Base-by-base conservation (phyloP, 2,888 invertebrate genomes). In the Eristalis tenax region DNA sequence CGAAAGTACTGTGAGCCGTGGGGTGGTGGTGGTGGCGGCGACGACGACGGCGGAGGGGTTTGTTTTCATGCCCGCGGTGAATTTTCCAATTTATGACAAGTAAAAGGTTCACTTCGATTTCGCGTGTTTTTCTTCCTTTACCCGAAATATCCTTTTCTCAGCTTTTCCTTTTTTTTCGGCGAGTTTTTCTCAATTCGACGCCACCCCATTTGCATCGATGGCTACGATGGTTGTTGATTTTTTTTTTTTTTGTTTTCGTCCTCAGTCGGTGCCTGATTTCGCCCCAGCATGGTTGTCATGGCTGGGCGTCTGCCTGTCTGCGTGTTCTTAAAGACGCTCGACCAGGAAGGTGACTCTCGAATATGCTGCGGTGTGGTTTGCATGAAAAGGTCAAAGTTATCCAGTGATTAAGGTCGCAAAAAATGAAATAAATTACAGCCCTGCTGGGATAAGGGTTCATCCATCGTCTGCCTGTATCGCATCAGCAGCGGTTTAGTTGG, bases 11-110 rank as follows among this genome's bases (percentile, higher is more conserved):
- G 32, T 35, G 40, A 13, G 13, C 26, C 56, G 38, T 15, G 8
- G 22, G n/a, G 23, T 23, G 32, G 10, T 4, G 43, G 43, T 4
- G 43, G n/a, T n/a, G 4, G 43, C 2, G n/a, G 43, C 13, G 43
- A 5, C 18, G n/a, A 18, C 43, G 69, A 5, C 18, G n/a, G 43
- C 43, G 69, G 35, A 78, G 40, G 59, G 75, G 70, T 74, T 81
- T 82, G 76, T 82, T 77, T 86, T 82, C 69, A 70, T 79, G 86
- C 78, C 83, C 74, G 78, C 63, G 86, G 78, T 78, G 86, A 83
- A 83, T 83, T 83, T 86, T 83, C 57, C 86, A 86, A 86, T 83
- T 86, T 86, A 86, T 86, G 70, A 70, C 78, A 86, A 82, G 78
- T 86, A 86, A 86, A 83, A 78, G 77, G 82, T 82, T 86, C 86